Percentiles rank a stretch among this genome's conserved stretches.
Conservation (phyloP, 2,888 invertebrate genomes). For the Apodemia zela region DNA sequence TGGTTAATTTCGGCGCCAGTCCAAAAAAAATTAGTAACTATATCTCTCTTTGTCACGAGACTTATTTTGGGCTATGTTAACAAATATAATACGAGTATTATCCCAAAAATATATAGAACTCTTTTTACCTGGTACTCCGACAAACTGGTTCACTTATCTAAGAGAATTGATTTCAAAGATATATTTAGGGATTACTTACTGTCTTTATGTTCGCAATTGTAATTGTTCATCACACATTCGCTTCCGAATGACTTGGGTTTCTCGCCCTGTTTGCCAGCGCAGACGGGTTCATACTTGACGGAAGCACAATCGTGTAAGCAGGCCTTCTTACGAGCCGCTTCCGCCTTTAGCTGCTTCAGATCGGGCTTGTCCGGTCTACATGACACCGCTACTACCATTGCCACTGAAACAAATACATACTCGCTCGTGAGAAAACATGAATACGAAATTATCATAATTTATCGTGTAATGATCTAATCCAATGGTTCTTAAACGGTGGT, state of each 20-base stretch:
- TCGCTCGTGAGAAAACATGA: neutral
- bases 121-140: too few species aligned
- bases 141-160: too few species aligned
- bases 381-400: conserved; percentile 57
- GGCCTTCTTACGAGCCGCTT: conserved; percentile 73
- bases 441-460: neutral
- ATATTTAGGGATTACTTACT: conserved; percentile 63
- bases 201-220: conserved; percentile 83
- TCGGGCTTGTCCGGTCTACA: conserved; percentile 81
- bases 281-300: conserved; percentile 78
- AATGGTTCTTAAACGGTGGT: neutral
- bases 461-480: neutral
- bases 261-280: conserved; percentile 81
- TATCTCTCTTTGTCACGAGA: too few species aligned
- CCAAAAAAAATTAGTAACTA: too few species aligned
- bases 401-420: conserved; percentile 42
- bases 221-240: conserved; percentile 82
- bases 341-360: conserved; percentile 81
- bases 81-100: too few species aligned
- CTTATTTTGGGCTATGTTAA: too few species aligned
- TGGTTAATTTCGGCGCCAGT: too few species aligned
- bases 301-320: conserved; percentile 77
- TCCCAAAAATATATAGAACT: too few species aligned
- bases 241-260: conserved; percentile 82
- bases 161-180: too few species aligned